Evolutionary conservation across 64 coral and sea anemone genomes (phyloP), one percentile per base, ranked within the genome.

Genomic region (Hydrozoanthus tunicans): DNA sequence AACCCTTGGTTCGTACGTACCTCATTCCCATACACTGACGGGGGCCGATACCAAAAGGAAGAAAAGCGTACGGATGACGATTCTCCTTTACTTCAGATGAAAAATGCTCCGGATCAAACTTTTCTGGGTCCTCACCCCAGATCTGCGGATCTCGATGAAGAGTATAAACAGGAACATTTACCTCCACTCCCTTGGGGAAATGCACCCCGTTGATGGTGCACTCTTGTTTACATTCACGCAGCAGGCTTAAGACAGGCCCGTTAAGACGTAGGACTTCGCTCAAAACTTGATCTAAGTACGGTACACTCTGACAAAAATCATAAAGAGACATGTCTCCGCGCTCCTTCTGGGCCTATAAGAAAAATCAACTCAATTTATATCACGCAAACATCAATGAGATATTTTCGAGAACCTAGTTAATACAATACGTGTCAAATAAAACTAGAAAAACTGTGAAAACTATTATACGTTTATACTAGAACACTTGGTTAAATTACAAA

Each of bases 11-110:
- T 9, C 10, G 32, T 43, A 80, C 78, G 0, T 61, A 80, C 1
- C 94, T 67, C 94, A 95, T 93, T 2, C 94, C 94, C 0, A 95
- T 93, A 51, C 94, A 95, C 2, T 95, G 94, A 1, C 83, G 94
- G 9, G 94, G 94, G 1, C 94, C 94, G 4, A 24, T 62, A 15
- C 94, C 94, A 90, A 95, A 95, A 5, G 94, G 94, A 10, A 95
- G 24, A 5, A 11, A 95, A 4, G 94, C 88, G 73, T 93, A 95
- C 3, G 91, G 91, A 25, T 90, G 20, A 10, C 94, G 85, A 26
- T 93, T 95, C 77, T 69, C 85, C 62, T 93, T 95, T 0, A 91
- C 94, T 24, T 95, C 91, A 1, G 84, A 51, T 0, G 85, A 90
- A 51, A 95, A 95, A 66, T 93, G 91, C 3, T 90, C 94, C 53